Base-by-base conservation (phyloP, 2,113 vertebrate species). In the Dasypus novemcinctus region DNA sequence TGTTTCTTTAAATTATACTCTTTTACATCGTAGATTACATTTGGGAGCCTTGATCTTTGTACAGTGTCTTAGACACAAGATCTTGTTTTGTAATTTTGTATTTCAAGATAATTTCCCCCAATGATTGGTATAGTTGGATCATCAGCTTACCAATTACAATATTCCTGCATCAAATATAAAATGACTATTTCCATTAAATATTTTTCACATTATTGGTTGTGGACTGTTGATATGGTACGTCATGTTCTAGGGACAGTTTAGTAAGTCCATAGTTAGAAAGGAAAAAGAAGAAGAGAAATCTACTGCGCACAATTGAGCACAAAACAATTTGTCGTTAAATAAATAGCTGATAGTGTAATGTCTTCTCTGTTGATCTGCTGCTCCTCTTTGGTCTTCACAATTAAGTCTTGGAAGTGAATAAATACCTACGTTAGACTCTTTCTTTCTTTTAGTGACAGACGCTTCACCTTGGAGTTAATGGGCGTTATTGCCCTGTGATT, bases 1-100 rank as follows among this genome's bases (percentile, higher is more conserved):
- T 27, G 29, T 4, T 29, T 25, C 12, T 63, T 63, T 8, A 9
- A 20, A 15, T 10, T 2, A 10, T 14, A 1, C 8, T 21, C 0
- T n/a, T 81, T 76, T 33, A 43, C 36, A 31, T 4, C 7, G 27
- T 18, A 25, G 52, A 13, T 36, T 10, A 4, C 36, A 29, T 46
- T 33, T 68, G 27, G 3, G 27, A 63, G 18, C 23, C 52, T n/a
- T 46, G 49, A 72, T 54, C 74, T 80, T 20, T 6, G n/a, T 69
- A 75, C 0, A 1, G 52, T 49, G 4, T 38, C 46, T 2, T 38
- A 96, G 52, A 81, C 15, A 3, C 0, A 8, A 25, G 15, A 5
- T 36, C 14, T 59, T 25, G 8, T 61, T 71, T 46, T 4, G 18
- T 25, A 29, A 49, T 23, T 90, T 87, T 31, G 4, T 33, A 9